These are phyloP conservation scores for Parnassius smintheus DNA, from an alignment of 2,888 invertebrate genomes.

Conservation along the genomic window DNA sequence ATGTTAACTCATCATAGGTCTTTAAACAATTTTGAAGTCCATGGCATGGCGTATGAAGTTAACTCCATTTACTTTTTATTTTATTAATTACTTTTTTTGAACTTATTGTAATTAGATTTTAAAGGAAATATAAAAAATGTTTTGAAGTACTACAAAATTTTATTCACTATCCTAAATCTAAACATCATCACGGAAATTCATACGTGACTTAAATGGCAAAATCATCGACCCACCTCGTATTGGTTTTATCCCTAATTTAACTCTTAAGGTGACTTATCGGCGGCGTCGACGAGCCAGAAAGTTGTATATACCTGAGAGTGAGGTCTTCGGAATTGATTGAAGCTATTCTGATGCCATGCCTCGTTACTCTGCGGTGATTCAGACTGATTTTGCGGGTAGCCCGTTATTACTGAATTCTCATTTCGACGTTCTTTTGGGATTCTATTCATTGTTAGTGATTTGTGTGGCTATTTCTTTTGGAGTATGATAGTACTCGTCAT, in stretches of 20 bases:
- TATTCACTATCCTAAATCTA: conserved; percentile 34
- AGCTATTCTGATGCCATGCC: conserved; percentile 55
- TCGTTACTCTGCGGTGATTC: conserved; percentile 49
- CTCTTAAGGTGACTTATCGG: conserved; percentile 68
- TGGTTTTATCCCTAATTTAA: conserved; percentile 75
- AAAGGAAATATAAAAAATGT: too few species aligned
- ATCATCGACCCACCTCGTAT: conserved; percentile 53
- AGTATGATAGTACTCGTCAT: too few species aligned
- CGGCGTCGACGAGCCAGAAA: conserved; percentile 59
- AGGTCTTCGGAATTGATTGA: conserved; percentile 59
- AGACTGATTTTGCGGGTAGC: conserved; percentile 9
- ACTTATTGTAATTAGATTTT: too few species aligned
- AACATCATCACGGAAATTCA: conserved; percentile 35
- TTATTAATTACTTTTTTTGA: too few species aligned
- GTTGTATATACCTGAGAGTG: conserved; percentile 64
- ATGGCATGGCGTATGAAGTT: too few species aligned
- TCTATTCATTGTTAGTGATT: not conserved
- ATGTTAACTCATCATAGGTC: too few species aligned
- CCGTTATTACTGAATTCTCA: conserved; percentile 7
- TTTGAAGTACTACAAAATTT: not conserved
- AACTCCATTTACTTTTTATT: too few species aligned
- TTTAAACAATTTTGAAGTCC: too few species aligned
- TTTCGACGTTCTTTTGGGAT: not conserved
- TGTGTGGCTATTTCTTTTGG: too few species aligned
- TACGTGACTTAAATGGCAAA: conserved; percentile 51